Conservation (phyloP, 2,888 invertebrate species). For the Tipula unca region DNA sequence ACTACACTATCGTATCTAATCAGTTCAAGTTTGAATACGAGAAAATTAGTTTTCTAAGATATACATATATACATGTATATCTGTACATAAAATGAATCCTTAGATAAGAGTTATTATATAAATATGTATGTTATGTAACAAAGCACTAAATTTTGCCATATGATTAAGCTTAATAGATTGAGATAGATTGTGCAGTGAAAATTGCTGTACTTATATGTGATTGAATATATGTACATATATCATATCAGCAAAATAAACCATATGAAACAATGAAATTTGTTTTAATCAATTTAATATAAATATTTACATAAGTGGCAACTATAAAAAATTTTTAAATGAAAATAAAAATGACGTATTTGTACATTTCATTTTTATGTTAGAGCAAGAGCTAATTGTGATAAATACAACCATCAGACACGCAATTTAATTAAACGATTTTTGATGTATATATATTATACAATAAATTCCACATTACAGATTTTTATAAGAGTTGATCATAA, state of each 20-base stretch:
- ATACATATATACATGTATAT: too few species aligned
- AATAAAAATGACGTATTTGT: not conserved
- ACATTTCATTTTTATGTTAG: not conserved
- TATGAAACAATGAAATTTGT: not conserved
- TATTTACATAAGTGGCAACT: constrained; percentile 2
- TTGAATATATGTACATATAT: not conserved
- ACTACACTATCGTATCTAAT: not conserved
- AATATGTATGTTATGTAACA: not conserved
- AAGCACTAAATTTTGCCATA: not conserved
- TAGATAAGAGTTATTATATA: not conserved
- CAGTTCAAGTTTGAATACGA: not conserved
- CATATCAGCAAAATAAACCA: not conserved
- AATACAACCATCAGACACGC: not conserved
- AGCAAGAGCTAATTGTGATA: not conserved
- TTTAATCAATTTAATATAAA: not conserved
- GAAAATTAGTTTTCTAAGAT: not conserved
- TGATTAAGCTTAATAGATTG: not conserved
- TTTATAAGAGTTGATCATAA: too few species aligned
- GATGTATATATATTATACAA: too few species aligned
- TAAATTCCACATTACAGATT: too few species aligned
- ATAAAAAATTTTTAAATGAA: not conserved
- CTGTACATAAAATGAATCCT: not conserved
- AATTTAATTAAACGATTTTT: too few species aligned
- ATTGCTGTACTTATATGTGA: not conserved
- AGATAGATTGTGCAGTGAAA: not conserved